Conservation (phyloP, 2,888 invertebrate genomes). For the Dromius quadrimaculatus region DNA sequence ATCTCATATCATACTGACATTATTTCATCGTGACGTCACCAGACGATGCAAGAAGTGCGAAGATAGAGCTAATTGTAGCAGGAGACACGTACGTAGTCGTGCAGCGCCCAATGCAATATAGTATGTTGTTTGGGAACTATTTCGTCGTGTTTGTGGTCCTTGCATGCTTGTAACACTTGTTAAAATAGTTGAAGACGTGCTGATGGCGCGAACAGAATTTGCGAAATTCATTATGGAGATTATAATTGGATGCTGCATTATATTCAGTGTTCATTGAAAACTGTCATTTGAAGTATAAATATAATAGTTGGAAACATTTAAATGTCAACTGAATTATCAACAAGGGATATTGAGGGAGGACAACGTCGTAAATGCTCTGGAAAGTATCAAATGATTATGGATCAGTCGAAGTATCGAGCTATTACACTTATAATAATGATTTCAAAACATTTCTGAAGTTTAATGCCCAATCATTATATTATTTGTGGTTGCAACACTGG, state of each 20-base stretch:
- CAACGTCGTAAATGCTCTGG: too few relatives aligned
- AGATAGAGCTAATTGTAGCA: neutral
- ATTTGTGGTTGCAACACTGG: too few relatives aligned
- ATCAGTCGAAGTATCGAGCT: too few relatives aligned
- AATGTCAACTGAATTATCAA: too few relatives aligned
- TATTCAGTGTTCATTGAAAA: too few relatives aligned
- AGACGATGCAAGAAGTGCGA: neutral
- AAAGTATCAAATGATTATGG: too few relatives aligned
- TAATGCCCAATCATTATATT: too few relatives aligned
- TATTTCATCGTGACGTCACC: neutral
- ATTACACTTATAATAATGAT: too few relatives aligned
- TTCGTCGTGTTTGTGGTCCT: neutral
- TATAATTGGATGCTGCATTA: neutral
- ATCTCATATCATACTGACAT: neutral
- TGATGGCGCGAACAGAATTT: neutral
- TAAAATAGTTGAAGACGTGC: neutral
- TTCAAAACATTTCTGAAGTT: too few relatives aligned
- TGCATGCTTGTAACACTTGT: neutral
- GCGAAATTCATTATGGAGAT: neutral
- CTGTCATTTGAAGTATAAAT: too few relatives aligned
- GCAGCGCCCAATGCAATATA: neutral
- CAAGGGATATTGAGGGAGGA: too few relatives aligned
- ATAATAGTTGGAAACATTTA: too few relatives aligned
- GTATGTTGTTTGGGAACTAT: neutral
- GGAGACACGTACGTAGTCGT: neutral